phyloP scores from a whole-genome alignment of 2,113 vertebrate species.

The Kryptolebias marmoratus region DNA sequence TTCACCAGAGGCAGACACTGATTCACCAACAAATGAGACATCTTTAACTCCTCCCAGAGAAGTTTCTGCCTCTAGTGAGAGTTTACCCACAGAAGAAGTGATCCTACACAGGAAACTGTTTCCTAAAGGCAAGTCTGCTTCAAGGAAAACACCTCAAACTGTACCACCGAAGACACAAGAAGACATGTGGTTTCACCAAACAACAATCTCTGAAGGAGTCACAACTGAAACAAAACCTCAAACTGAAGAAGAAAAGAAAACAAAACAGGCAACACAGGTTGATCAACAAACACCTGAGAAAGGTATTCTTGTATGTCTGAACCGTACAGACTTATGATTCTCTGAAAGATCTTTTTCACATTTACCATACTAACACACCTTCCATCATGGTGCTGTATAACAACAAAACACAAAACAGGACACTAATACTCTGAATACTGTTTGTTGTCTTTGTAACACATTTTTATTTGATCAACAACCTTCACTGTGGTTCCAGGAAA shows the following conservation, averaged over 20 bases:
- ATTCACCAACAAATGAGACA: conserved; percentile 1
- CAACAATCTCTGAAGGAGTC: background rate
- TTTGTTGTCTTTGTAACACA: background rate
- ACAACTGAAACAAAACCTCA: conserved; percentile 10
- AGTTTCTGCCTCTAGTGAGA: background rate
- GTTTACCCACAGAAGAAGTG: background rate
- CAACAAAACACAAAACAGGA: background rate
- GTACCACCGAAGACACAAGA: background rate
- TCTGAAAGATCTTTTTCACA: background rate
- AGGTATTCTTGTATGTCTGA: conserved; percentile 60
- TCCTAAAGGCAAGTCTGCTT: background rate
- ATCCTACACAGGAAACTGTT: conserved; percentile 1
- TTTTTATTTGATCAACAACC: background rate
- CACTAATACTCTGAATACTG: background rate
- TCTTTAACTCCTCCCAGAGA: background rate
- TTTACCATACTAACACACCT: background rate
- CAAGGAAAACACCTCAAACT: background rate
- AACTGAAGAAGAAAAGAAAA: conserved; percentile 15
- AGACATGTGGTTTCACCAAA: background rate
- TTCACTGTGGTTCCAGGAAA: background rate
- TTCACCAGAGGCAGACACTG: conserved; percentile 14
- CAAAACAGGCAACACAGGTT: conserved; percentile 30
- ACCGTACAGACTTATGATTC: conserved; percentile 30
- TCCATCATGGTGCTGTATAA: background rate
- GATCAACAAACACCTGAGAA: conserved; percentile 43